Evolutionary conservation across 2,888 invertebrate genomes (phyloP).

Genomic region (Acanthopleura granulata): DNA sequence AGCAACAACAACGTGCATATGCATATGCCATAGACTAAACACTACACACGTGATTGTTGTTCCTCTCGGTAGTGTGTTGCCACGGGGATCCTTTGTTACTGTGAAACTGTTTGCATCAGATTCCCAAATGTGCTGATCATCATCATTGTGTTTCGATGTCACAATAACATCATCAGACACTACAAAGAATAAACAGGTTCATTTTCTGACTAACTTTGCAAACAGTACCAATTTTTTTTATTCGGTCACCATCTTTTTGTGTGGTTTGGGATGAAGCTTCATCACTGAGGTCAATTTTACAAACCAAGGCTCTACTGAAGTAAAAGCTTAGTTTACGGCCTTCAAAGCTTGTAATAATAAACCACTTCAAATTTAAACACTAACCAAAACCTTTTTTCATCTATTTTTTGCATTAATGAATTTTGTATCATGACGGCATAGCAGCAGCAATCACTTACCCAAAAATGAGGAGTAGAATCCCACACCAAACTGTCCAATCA

Average conservation of each 20-base stretch:
- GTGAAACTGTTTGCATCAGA: slow-evolving; percentile 92
- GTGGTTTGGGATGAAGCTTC: too few species aligned
- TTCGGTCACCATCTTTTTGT: neutral
- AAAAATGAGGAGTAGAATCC: slow-evolving; percentile 99
- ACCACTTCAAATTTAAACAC: too few species aligned
- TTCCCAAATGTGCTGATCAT: slow-evolving; percentile 95
- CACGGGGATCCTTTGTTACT: slow-evolving; percentile 94
- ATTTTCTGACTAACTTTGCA: neutral
- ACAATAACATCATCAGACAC: slow-evolving; percentile 97
- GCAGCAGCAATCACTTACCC: slow-evolving; percentile 47
- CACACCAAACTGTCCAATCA: slow-evolving; percentile 99
- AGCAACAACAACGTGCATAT: too few species aligned
- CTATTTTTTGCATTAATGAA: too few species aligned
- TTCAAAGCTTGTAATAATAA: too few species aligned
- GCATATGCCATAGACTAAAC: too few species aligned
- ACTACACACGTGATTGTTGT: slow-evolving; percentile 80
- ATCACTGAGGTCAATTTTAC: too few species aligned
- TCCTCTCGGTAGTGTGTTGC: slow-evolving; percentile 90
- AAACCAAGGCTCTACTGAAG: too few species aligned
- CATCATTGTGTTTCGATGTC: slow-evolving; percentile 91
- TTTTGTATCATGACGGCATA: too few species aligned
- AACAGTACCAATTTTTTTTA: slow-evolving; percentile 12
- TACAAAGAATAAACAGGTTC: slow-evolving; percentile 32
- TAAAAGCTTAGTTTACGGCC: too few species aligned
- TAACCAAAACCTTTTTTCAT: too few species aligned